Evolutionary conservation across 2,113 vertebrate genomes (phyloP).

Genomic region (Takifugu flavidus): DNA sequence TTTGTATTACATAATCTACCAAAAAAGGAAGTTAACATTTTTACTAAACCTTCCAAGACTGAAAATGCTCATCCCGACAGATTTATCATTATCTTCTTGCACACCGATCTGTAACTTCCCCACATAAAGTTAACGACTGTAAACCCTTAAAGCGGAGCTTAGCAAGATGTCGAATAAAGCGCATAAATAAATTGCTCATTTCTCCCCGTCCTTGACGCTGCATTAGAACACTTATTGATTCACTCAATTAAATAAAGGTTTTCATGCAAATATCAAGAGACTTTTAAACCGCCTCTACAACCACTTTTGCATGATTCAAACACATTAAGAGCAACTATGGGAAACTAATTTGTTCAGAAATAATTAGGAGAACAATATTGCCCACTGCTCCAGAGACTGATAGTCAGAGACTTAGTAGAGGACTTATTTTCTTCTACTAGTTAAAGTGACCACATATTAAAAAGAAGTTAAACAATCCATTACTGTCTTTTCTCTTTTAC

Average conservation of each 20-base stretch:
- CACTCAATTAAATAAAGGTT: conserved; percentile 77
- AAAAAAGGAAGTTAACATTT: conserved; percentile 14
- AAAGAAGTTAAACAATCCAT: conserved; percentile 2
- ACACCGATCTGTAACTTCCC: conserved; percentile 22
- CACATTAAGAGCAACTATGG: conserved; percentile 70
- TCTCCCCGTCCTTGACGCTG: conserved; percentile 60
- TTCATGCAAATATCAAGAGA: conserved; percentile 74
- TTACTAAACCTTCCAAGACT: not conserved
- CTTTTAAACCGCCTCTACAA: conserved; percentile 63
- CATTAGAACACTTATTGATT: conserved; percentile 71
- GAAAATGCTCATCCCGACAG: conserved; percentile 4
- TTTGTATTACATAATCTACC: not conserved
- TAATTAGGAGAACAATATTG: conserved; percentile 70
- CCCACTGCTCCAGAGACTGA: conserved; percentile 61
- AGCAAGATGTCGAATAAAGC: conserved; percentile 50
- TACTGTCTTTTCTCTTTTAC: too few relatives aligned
- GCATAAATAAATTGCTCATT: conserved; percentile 65
- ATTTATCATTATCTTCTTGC: not conserved
- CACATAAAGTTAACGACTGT: conserved; percentile 17
- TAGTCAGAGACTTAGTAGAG: conserved; percentile 62
- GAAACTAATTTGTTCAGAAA: conserved; percentile 73
- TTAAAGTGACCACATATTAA: conserved; percentile 45
- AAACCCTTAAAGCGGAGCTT: conserved; percentile 31
- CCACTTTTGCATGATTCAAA: conserved; percentile 73
- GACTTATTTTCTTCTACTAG: conserved; percentile 52